A percentile compares a stretch with the other conserved stretches of the same genome.
These are phyloP conservation scores for Goniozus legneri DNA, from an alignment of 1,140 invertebrate genomes.

Conservation along the genomic window DNA sequence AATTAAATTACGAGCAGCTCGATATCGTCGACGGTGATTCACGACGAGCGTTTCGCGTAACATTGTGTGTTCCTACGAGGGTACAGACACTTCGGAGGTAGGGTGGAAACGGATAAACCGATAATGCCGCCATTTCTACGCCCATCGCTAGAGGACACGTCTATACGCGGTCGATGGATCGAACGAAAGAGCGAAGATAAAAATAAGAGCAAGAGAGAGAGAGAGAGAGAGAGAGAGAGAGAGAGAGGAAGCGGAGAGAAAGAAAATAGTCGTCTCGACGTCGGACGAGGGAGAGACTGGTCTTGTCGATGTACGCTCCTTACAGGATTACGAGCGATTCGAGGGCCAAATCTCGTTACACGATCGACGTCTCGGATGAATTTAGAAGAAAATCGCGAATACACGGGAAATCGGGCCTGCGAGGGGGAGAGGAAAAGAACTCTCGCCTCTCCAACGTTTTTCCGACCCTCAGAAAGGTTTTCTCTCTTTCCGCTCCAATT, in stretches of 20 bases:
- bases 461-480: not conserved
- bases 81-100: too few species aligned
- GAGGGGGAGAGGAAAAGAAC: too few species aligned
- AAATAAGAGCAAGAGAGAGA: too few species aligned
- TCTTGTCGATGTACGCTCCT: not conserved
- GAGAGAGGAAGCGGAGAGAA: conserved; percentile 22
- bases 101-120: conserved; percentile 46
- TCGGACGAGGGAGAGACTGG: not conserved
- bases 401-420: not conserved
- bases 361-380: not conserved
- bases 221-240: conserved; percentile 2
- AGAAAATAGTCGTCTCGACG: conserved; percentile 32
- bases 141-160: conserved; percentile 10
- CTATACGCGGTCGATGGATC: too few species aligned
- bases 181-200: conserved; percentile 9
- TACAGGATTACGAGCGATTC: not conserved
- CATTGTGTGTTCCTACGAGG: too few species aligned
- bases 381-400: not conserved
- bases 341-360: not conserved
- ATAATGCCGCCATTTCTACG: conserved; percentile 46
- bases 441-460: not conserved
- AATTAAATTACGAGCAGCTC: too few species aligned
- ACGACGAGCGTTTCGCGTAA: too few species aligned
- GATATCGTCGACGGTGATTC: too few species aligned
- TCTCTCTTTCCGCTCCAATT: not conserved